Percentiles rank a stretch among this genome's conserved stretches.
Conservation (phyloP, 2,797 vertebrate genomes). For the Typhlichthys eigenmanni region DNA sequence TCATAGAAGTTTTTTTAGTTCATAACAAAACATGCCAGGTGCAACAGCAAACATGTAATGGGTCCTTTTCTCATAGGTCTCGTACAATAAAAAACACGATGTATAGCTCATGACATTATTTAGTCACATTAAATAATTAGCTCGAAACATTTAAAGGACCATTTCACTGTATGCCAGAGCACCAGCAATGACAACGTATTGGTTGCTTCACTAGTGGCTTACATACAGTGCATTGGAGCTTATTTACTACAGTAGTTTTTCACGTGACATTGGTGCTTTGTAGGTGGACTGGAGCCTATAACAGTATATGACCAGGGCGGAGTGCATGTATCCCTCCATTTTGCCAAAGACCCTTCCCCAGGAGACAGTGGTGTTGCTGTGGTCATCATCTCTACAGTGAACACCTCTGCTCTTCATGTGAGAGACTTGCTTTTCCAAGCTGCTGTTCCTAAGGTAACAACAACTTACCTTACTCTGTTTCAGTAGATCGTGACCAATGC, state of each 20-base stretch:
- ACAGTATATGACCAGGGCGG: conserved; percentile 78
- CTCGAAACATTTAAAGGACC: too few species aligned
- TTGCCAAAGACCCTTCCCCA: conserved; percentile 70
- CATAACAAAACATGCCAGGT: not conserved
- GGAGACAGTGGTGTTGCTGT: conserved; percentile 77
- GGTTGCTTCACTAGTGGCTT: not conserved
- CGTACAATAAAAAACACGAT: too few species aligned
- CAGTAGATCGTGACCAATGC: not conserved
- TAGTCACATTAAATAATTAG: too few species aligned
- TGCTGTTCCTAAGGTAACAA: conserved; percentile 86
- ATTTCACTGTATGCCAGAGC: too few species aligned
- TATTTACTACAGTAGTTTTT: not conserved
- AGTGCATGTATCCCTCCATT: conserved; percentile 85
- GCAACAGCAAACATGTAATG: not conserved
- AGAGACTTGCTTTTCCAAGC: conserved; percentile 82
- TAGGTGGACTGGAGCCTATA: conserved; percentile 81
- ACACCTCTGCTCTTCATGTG: conserved; percentile 80
- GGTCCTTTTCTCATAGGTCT: too few species aligned
- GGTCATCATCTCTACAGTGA: conserved; percentile 84
- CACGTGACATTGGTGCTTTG: not conserved
- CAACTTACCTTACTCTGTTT: not conserved
- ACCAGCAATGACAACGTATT: too few species aligned
- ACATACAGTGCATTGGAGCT: not conserved
- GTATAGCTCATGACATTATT: too few species aligned
- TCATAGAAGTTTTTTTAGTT: not conserved